Evolutionary conservation across 2,113 vertebrate genomes (phyloP).

Genomic region (Alectura lathami): DNA sequence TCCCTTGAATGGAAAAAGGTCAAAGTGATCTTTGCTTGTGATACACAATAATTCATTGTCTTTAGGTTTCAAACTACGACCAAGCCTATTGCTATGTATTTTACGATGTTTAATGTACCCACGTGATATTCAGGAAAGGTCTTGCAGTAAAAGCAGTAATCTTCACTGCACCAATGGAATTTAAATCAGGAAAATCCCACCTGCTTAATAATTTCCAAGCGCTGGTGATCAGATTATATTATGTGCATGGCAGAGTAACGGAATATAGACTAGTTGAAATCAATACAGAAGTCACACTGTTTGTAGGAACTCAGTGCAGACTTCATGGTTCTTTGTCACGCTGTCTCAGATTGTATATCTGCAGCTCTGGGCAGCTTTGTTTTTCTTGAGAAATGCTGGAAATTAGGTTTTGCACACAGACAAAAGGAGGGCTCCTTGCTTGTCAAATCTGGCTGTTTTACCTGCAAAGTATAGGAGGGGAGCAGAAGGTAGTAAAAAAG

Average conservation of each 20-base stretch:
- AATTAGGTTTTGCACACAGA: neutral
- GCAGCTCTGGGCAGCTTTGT: neutral
- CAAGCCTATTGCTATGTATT: neutral
- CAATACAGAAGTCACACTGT: neutral
- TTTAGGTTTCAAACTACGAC: neutral
- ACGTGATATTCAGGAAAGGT: slow-evolving; percentile 12
- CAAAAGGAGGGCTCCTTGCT: neutral
- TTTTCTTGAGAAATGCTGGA: neutral
- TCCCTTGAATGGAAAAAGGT: neutral
- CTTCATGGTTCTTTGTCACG: neutral
- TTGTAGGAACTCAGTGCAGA: neutral
- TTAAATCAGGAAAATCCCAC: slow-evolving; percentile 17
- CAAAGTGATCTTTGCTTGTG: slow-evolving; percentile 19
- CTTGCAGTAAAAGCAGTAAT: slow-evolving; percentile 33
- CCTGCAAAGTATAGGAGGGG: neutral
- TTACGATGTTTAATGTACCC: neutral
- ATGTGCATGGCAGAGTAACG: neutral
- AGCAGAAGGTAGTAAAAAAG: neutral
- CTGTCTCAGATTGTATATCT: neutral
- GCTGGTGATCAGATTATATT: neutral
- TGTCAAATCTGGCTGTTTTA: neutral
- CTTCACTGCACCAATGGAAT: neutral
- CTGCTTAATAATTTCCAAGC: neutral
- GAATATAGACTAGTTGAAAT: neutral
- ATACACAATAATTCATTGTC: neutral